A percentile compares a stretch with the other conserved stretches of the same genome.
These are phyloP conservation scores for Serrognathus titanus DNA, from an alignment of 2,888 invertebrate species.

Conservation along the genomic window DNA sequence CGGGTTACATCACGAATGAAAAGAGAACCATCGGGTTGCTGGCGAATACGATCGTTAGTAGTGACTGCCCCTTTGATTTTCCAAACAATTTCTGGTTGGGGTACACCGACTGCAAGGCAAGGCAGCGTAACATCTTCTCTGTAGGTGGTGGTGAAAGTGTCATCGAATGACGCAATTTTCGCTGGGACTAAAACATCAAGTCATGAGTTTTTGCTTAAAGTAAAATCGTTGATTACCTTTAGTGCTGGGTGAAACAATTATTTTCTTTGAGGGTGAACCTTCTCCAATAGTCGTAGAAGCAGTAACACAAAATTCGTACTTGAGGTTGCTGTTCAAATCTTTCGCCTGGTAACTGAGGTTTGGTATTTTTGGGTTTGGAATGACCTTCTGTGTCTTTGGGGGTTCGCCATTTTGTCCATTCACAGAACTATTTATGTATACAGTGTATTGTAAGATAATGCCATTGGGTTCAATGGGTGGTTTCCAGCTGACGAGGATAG, in stretches of 20 bases:
- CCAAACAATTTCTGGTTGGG: constrained; percentile 87
- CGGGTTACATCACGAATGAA: constrained; percentile 85
- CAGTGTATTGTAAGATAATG: constrained; percentile 87
- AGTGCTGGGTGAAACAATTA: constrained; percentile 77
- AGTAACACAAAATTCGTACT: constrained; percentile 93
- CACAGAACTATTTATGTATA: constrained; percentile 70
- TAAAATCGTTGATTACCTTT: constrained; percentile 52
- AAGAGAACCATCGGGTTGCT: constrained; percentile 87
- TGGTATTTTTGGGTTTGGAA: constrained; percentile 64
- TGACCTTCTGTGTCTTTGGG: constrained; percentile 68
- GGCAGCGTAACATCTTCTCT: constrained; percentile 89
- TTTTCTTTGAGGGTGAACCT: constrained; percentile 85
- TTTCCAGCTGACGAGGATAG: constrained; percentile 91
- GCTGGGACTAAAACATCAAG: constrained; percentile 70
- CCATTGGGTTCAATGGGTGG: constrained; percentile 92
- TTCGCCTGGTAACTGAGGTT: constrained; percentile 81
- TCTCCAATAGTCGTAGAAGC: constrained; percentile 93
- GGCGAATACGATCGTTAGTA: constrained; percentile 76
- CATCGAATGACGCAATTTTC: constrained; percentile 92
- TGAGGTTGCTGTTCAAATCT: constrained; percentile 73
- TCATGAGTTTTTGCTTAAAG: neutral
- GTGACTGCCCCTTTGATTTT: constrained; percentile 78
- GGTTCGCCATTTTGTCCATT: constrained; percentile 52
- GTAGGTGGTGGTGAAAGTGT: constrained; percentile 87
- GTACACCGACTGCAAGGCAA: constrained; percentile 88